Evolutionary conservation across 2,797 vertebrate genomes (phyloP).

Genomic region (Craterocephalus amniculus): DNA sequence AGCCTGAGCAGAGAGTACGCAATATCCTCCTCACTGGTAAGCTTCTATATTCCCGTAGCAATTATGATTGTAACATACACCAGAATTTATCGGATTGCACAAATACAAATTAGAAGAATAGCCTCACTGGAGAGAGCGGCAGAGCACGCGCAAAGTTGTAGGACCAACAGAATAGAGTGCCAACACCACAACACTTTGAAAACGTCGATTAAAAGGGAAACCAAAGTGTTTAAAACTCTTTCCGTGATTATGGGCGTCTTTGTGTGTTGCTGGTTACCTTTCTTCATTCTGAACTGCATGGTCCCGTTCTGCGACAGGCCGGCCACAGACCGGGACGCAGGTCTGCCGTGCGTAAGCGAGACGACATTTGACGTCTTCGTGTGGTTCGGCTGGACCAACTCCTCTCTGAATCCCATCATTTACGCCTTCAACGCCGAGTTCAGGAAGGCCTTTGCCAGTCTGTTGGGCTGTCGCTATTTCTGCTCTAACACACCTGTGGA

Average conservation of each 20-base stretch:
- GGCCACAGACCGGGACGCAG: slow-evolving; percentile 70
- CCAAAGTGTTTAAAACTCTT: slow-evolving; percentile 94
- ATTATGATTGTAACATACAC: slow-evolving; percentile 97
- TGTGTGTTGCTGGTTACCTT: slow-evolving; percentile 96
- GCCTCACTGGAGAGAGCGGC: slow-evolving; percentile 92
- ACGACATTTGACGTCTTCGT: slow-evolving; percentile 95
- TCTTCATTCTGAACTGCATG: slow-evolving; percentile 94
- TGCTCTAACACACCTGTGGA: slow-evolving; percentile 88
- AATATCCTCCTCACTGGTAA: slow-evolving; percentile 94
- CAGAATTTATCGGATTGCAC: slow-evolving; percentile 93
- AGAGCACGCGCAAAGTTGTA: slow-evolving; percentile 90
- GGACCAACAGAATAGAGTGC: slow-evolving; percentile 80
- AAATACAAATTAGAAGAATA: slow-evolving; percentile 91
- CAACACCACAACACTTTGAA: slow-evolving; percentile 86
- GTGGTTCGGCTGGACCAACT: slow-evolving; percentile 98
- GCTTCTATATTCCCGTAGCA: slow-evolving; percentile 96
- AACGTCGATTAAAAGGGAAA: slow-evolving; percentile 90
- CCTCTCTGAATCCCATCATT: slow-evolving; percentile 93
- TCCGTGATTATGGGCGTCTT: slow-evolving; percentile 96
- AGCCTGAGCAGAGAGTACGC: slow-evolving; percentile 94
- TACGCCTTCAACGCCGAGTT: slow-evolving; percentile 98
- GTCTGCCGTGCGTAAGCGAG: slow-evolving; percentile 92
- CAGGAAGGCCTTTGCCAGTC: slow-evolving; percentile 90
- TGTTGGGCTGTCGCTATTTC: slow-evolving; percentile 87
- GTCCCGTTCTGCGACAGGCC: slow-evolving; percentile 91